Conservation (phyloP, 2,113 vertebrate species). For the Paramormyrops kingsleyae region DNA sequence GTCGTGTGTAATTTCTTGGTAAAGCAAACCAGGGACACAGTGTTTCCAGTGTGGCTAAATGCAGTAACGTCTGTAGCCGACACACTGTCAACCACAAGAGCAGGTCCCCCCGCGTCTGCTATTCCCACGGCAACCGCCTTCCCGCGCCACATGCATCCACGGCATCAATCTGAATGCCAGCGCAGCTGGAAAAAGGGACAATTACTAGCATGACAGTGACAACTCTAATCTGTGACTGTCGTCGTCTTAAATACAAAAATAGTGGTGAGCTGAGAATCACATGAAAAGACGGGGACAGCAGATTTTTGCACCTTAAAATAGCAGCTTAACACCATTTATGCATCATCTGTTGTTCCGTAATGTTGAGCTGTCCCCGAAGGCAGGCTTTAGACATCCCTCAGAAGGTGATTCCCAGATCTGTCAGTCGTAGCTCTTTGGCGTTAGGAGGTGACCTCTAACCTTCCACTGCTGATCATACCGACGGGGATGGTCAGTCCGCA, state of each 20-base stretch:
- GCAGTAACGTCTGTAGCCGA: neutral
- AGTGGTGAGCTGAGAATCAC: neutral
- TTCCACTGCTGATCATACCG: neutral
- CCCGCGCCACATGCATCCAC: neutral
- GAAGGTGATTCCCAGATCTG: neutral
- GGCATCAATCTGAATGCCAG: neutral
- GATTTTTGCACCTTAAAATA: neutral
- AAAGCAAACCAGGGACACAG: neutral
- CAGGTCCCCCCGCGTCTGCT: neutral
- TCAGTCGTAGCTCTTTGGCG: neutral
- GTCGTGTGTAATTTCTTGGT: neutral
- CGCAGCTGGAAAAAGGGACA: neutral
- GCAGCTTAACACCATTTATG: neutral
- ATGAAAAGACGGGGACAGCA: neutral
- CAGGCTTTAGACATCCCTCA: neutral
- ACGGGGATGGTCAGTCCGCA: neutral
- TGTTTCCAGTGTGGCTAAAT: neutral
- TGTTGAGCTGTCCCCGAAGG: neutral
- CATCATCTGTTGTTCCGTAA: neutral
- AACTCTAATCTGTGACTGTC: neutral
- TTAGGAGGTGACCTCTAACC: neutral
- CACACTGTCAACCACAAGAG: neutral
- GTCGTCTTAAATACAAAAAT: neutral
- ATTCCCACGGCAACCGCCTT: neutral
- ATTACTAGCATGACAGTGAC: neutral